phyloP scores from a whole-genome alignment of 2,113 vertebrate species.

The Solea senegalensis region DNA sequence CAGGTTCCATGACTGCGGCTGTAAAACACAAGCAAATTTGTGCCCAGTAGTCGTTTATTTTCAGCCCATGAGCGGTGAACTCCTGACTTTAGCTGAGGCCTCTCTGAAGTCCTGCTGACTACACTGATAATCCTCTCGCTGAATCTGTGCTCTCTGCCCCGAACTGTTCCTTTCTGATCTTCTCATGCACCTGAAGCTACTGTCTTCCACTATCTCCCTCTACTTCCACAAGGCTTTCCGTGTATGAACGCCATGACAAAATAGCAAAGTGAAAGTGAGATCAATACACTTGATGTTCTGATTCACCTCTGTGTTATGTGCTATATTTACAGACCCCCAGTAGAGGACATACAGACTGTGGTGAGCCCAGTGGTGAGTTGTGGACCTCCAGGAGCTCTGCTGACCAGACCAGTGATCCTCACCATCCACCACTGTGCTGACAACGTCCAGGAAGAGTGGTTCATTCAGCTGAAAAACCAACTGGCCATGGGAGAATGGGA shows the following conservation, averaged over 20 bases:
- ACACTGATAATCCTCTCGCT: slow-evolving; percentile 41
- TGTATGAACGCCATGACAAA: slow-evolving; percentile 7
- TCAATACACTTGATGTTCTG: slow-evolving; percentile 12
- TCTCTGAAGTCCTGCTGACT: slow-evolving; percentile 33
- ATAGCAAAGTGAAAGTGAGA: not conserved
- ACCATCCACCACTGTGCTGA: slow-evolving; percentile 93
- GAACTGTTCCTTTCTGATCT: slow-evolving; percentile 26
- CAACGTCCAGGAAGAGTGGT: slow-evolving; percentile 90
- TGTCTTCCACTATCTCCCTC: slow-evolving; percentile 3
- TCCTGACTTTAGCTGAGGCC: slow-evolving; percentile 48
- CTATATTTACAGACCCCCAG: slow-evolving; percentile 82
- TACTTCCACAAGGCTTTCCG: not conserved
- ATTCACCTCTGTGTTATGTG: slow-evolving; percentile 46
- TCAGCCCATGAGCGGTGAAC: slow-evolving; percentile 24
- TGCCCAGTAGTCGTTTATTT: slow-evolving; percentile 40
- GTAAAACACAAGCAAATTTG: slow-evolving; percentile 9
- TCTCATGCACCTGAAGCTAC: slow-evolving; percentile 7
- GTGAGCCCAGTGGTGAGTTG: slow-evolving; percentile 93
- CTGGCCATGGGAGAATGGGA: slow-evolving; percentile 89
- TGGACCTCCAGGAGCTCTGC: slow-evolving; percentile 89
- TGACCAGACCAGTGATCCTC: slow-evolving; percentile 89
- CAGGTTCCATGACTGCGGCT: slow-evolving; percentile 12
- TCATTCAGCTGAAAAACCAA: slow-evolving; percentile 91
- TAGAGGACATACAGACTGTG: slow-evolving; percentile 91
- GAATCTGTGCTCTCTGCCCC: slow-evolving; percentile 30